These are phyloP conservation scores for Scolopax bukidnonensis DNA, from an alignment of 2,797 vertebrate genomes.

Conservation along the genomic window DNA sequence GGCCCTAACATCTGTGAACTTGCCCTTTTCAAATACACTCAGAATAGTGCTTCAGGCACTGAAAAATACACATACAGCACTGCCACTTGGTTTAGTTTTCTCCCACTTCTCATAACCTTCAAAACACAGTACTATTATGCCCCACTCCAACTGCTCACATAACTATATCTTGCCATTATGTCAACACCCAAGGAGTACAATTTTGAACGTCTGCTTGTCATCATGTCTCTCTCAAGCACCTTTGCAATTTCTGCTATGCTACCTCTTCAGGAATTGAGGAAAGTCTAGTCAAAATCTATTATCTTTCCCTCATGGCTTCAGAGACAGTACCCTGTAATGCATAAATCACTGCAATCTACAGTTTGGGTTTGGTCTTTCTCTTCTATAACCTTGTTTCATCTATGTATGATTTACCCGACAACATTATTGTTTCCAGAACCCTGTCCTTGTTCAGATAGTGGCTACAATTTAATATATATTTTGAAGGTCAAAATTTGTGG, in stretches of 20 bases:
- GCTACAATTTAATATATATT: not conserved
- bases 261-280: not conserved
- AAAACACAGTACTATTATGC: not conserved
- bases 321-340: not conserved
- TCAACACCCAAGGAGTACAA: not conserved
- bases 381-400: not conserved
- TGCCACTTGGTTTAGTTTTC: not conserved
- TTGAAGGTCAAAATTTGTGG: not conserved
- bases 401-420: not conserved
- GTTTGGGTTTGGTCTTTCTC: not conserved
- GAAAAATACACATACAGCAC: not conserved
- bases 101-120: not conserved
- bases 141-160: not conserved
- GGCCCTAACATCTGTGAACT: conserved; percentile 50
- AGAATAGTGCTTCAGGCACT: conserved; percentile 21
- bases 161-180: not conserved
- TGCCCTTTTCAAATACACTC: conserved; percentile 10
- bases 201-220: not conserved
- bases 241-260: not conserved
- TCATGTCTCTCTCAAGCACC: not conserved
- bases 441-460: not conserved
- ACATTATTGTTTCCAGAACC: not conserved
- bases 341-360: not conserved
- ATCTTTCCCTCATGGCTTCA: not conserved
- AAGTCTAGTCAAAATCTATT: not conserved